A percentile compares a stretch with the other conserved stretches of the same genome.
phyloP scores from a whole-genome alignment of 2,888 invertebrate genomes.

The Dinocampus coccinellae region DNA sequence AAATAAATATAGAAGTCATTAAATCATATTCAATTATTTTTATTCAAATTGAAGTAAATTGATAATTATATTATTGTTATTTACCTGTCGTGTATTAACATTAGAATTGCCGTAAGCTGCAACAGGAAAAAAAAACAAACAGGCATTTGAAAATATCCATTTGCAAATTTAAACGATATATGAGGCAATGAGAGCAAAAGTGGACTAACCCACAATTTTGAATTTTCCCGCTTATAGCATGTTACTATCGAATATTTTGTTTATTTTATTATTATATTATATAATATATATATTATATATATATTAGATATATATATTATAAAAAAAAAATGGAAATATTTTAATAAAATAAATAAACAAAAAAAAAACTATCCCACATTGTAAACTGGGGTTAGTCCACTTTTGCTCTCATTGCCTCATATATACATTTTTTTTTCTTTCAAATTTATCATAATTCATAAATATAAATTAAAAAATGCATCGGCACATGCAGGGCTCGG shows the following conservation, averaged over 20 bases:
- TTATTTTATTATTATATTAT: too few species aligned
- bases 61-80: neutral
- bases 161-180: neutral
- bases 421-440: neutral
- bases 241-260: too few species aligned
- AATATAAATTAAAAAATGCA: neutral
- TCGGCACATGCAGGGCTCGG: neutral
- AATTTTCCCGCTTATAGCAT: too few species aligned
- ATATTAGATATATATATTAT: too few species aligned
- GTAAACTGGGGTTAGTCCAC: too few species aligned
- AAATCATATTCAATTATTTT: neutral
- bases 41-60: neutral
- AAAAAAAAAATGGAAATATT: neutral
- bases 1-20: constrained; percentile 17
- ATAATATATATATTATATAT: too few species aligned
- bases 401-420: too few species aligned
- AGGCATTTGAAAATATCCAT: neutral
- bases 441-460: neutral
- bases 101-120: constrained; percentile 68
- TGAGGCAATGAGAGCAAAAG: too few species aligned
- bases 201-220: too few species aligned
- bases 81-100: constrained; percentile 63
- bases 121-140: constrained; percentile 52
- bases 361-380: too few species aligned
- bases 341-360: too few species aligned